phyloP scores from a whole-genome alignment of 2,888 invertebrate species.

The Ectropis crepuscularia region DNA sequence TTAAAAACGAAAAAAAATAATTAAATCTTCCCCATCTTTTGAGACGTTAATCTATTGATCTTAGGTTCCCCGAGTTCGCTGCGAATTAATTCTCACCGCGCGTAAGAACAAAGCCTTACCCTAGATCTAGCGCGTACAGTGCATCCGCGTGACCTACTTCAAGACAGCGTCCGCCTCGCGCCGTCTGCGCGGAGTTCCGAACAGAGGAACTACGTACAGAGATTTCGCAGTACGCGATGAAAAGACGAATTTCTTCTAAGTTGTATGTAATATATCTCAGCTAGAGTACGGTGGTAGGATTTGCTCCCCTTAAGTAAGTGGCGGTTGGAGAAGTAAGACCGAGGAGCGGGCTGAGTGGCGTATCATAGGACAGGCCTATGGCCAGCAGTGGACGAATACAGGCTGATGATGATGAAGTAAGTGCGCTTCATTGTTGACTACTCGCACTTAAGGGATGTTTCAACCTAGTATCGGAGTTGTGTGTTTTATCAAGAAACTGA shows the following conservation, averaged over 20 bases:
- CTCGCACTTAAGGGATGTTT: too few species aligned
- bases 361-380: too few species aligned
- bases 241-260: neutral
- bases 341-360: too few species aligned
- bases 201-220: slow-evolving; percentile 4
- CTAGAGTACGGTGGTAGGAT: too few species aligned
- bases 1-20: neutral
- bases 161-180: slow-evolving; percentile 26
- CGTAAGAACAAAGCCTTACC: slow-evolving; percentile 9
- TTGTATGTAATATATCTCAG: too few species aligned
- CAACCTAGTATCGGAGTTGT: too few species aligned
- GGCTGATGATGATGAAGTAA: too few species aligned
- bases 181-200: slow-evolving; percentile 23
- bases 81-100: slow-evolving; percentile 12
- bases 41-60: slow-evolving; percentile 4
- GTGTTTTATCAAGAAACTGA: too few species aligned
- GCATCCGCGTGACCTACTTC: slow-evolving; percentile 25
- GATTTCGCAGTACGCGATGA: slow-evolving; percentile 1
- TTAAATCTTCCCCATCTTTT: neutral
- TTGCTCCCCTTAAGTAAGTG: too few species aligned
- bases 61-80: slow-evolving; percentile 1
- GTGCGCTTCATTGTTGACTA: too few species aligned
- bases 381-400: too few species aligned
- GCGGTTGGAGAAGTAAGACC: too few species aligned
- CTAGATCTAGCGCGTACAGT: slow-evolving; percentile 1